Conservation (phyloP, 2,888 invertebrate genomes). For the Pardosa pseudoannulata region DNA sequence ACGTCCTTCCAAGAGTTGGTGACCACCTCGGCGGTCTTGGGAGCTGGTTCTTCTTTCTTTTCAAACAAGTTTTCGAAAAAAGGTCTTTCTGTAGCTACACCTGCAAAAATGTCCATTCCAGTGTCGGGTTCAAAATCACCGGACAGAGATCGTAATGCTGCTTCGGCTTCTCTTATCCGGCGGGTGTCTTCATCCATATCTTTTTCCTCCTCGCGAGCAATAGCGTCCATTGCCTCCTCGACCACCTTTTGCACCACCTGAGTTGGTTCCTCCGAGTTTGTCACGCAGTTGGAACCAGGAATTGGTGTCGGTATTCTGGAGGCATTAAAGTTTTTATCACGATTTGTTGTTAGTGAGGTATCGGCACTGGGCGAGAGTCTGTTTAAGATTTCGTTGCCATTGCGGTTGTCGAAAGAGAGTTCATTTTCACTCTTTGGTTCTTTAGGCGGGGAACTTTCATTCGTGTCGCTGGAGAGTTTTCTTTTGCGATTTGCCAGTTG, state of each 20-base stretch:
- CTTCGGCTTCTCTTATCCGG: constrained; percentile 90
- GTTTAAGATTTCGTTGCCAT: constrained; percentile 6
- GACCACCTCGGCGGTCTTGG: constrained; percentile 71
- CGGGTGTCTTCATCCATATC: constrained; percentile 84
- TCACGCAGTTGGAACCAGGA: constrained; percentile 12
- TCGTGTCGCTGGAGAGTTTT: constrained; percentile 31
- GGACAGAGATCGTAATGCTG: constrained; percentile 90
- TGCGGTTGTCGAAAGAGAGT: neutral
- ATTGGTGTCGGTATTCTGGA: neutral
- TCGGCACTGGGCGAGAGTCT: constrained; percentile 11
- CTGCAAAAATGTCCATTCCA: constrained; percentile 61
- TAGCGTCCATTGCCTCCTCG: constrained; percentile 62
- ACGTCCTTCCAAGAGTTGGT: constrained; percentile 75
- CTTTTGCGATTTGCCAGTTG: constrained; percentile 59
- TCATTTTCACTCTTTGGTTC: constrained; percentile 26
- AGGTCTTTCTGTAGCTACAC: constrained; percentile 77
- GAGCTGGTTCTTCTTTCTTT: constrained; percentile 73
- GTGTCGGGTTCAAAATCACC: constrained; percentile 83
- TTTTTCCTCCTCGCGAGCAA: constrained; percentile 78
- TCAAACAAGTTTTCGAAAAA: constrained; percentile 75
- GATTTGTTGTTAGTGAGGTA: neutral
- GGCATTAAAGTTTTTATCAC: constrained; percentile 4
- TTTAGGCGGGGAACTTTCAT: constrained; percentile 28
- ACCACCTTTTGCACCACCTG: constrained; percentile 59
- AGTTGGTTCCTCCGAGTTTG: constrained; percentile 28